Conservation (phyloP, 92 coral and sea anemone genomes). For the Desmophyllum pertusum region DNA sequence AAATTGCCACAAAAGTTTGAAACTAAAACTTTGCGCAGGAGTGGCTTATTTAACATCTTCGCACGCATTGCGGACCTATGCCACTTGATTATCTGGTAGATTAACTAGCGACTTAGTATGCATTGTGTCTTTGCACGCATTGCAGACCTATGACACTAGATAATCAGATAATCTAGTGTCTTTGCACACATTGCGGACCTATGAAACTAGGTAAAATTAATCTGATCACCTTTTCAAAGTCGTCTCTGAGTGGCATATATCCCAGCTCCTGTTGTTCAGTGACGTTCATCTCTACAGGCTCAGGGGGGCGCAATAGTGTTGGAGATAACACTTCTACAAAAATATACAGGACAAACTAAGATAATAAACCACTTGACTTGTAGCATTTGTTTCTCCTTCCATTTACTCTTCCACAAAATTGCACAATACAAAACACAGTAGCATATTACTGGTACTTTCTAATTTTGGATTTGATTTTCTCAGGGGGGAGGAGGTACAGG, state of each 20-base stretch:
- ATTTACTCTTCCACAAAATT: neutral
- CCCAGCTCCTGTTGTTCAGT: conserved; percentile 97
- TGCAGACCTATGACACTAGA: no score
- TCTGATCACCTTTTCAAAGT: conserved; percentile 86
- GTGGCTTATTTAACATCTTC: neutral
- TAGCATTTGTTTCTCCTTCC: neutral
- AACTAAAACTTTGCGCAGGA: no score
- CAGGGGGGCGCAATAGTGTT: conserved; percentile 86
- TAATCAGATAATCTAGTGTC: no score
- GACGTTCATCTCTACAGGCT: conserved; percentile 85
- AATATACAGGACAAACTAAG: neutral
- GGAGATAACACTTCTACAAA: conserved; percentile 87
- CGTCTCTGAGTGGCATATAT: conserved; percentile 97
- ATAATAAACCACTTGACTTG: neutral
- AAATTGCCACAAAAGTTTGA: no score
- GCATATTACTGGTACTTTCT: neutral
- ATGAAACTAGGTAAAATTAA: no score
- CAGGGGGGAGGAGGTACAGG: no score
- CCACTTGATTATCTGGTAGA: no score
- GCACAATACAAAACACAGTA: neutral
- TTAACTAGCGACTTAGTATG: no score
- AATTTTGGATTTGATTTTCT: no score
- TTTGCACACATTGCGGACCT: no score
- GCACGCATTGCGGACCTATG: no score
- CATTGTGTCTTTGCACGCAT: no score